These are phyloP conservation scores for Drosophila asahinai DNA, from an alignment of 1,140 invertebrate genomes.

Conservation along the genomic window DNA sequence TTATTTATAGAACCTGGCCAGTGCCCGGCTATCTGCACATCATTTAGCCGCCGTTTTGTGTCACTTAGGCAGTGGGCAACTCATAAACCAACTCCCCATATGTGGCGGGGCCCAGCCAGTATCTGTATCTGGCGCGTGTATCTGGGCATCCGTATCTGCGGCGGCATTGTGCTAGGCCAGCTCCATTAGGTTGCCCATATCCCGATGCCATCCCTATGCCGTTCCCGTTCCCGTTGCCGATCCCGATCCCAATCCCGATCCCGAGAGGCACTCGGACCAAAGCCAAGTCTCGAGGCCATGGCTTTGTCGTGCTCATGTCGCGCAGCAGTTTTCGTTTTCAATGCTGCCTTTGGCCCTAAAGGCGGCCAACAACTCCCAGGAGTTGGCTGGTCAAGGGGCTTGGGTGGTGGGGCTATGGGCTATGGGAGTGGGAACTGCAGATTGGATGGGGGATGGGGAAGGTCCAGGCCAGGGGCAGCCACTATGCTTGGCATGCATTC, in stretches of 20 bases:
- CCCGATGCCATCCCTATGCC: slow-evolving; percentile 26
- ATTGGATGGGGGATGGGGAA: background rate
- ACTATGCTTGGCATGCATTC: slow-evolving; percentile 82
- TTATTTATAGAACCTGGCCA: slow-evolving; percentile 72
- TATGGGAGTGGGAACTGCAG: background rate
- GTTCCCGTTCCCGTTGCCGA: background rate
- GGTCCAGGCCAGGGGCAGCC: slow-evolving; percentile 29
- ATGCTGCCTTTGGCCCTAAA: slow-evolving; percentile 65
- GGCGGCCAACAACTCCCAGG: slow-evolving; percentile 63
- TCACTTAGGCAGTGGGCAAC: slow-evolving; percentile 68
- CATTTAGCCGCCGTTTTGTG: slow-evolving; percentile 79
- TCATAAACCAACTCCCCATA: slow-evolving; percentile 73
- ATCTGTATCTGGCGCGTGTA: slow-evolving; percentile 81
- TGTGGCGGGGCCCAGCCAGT: slow-evolving; percentile 22
- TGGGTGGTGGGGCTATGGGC: slow-evolving; percentile 6
- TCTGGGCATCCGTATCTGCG: slow-evolving; percentile 59
- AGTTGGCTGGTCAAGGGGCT: slow-evolving; percentile 8
- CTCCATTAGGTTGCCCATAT: slow-evolving; percentile 54
- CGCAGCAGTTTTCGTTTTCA: slow-evolving; percentile 82
- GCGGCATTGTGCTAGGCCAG: slow-evolving; percentile 53
- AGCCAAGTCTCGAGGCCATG: slow-evolving; percentile 62
- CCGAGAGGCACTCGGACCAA: slow-evolving; percentile 37
- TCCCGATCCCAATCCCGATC: slow-evolving; percentile 16
- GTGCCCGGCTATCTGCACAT: slow-evolving; percentile 70
- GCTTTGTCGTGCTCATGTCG: slow-evolving; percentile 78